Conservation (phyloP, 1,140 invertebrate species). For the Drosophila tani region DNA sequence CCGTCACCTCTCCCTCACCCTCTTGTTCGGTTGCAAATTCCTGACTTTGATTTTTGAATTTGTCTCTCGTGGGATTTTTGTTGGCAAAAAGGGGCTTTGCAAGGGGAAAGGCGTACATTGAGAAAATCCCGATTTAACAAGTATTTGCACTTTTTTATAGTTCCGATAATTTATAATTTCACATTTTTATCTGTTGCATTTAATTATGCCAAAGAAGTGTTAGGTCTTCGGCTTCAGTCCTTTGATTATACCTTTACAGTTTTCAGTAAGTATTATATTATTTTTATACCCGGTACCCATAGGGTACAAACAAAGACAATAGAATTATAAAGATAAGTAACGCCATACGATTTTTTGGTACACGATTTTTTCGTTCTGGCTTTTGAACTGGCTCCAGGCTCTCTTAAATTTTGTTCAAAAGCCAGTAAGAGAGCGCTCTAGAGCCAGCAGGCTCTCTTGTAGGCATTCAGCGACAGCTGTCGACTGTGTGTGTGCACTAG, state of each 20-base stretch:
- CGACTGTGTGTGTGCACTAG: no score
- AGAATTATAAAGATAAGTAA: no score
- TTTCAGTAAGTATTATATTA: neutral
- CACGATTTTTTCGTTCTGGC: no score
- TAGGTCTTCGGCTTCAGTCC: neutral
- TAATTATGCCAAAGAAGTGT: neutral
- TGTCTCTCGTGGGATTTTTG: slow-evolving; percentile 48
- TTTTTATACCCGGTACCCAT: no score
- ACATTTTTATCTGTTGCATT: neutral
- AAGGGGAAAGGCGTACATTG: neutral
- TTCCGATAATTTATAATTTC: neutral
- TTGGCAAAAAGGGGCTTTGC: slow-evolving; percentile 1
- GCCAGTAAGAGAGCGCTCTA: no score
- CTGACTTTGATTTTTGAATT: slow-evolving; percentile 74
- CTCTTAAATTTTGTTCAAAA: no score
- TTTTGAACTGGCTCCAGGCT: no score
- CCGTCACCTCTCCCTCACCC: slow-evolving; percentile 1
- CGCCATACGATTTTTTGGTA: no score
- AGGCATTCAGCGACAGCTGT: no score
- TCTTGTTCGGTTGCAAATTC: slow-evolving; percentile 37
- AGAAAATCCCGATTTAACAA: neutral
- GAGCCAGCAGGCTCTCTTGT: no score
- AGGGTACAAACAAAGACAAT: no score
- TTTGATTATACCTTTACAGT: no score
- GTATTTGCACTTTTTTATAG: neutral